A percentile compares a stretch with the other conserved stretches of the same genome.
Conservation (phyloP, 2,888 invertebrate genomes). For the Lycia hirtaria region DNA sequence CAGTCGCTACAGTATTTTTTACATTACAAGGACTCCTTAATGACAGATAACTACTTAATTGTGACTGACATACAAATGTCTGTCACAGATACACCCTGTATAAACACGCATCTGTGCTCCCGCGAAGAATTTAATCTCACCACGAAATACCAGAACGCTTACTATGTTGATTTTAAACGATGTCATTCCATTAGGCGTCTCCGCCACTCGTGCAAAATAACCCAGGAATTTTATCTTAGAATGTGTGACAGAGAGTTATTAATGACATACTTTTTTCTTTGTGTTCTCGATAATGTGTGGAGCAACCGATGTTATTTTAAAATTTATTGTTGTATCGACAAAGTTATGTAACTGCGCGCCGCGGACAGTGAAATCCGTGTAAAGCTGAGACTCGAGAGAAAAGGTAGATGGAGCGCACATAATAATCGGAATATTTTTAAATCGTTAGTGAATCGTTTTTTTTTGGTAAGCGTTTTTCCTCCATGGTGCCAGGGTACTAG, state of each 20-base stretch:
- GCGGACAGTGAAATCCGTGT: slow-evolving; percentile 54
- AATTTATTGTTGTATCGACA: slow-evolving; percentile 63
- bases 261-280: slow-evolving; percentile 57
- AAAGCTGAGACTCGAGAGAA: no score
- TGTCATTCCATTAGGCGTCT: slow-evolving; percentile 47
- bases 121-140: slow-evolving; percentile 52
- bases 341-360: slow-evolving; percentile 55
- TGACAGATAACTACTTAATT: no score
- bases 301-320: slow-evolving; percentile 57
- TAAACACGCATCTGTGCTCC: slow-evolving; percentile 38
- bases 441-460: no score
- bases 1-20: no score
- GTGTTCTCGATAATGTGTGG: slow-evolving; percentile 51
- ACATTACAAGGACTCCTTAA: no score
- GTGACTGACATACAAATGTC: no score
- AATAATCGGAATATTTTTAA: no score
- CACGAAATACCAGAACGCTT: slow-evolving; percentile 57
- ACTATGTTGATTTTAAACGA: slow-evolving; percentile 53
- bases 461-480: no score
- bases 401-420: no score
- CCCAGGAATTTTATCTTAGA: slow-evolving; percentile 65
- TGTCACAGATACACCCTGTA: no score
- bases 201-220: slow-evolving; percentile 52
- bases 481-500: no score
- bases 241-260: slow-evolving; percentile 54